Base-by-base conservation (phyloP, 2,888 invertebrate species). In the Prostheceraeus crozeri region DNA sequence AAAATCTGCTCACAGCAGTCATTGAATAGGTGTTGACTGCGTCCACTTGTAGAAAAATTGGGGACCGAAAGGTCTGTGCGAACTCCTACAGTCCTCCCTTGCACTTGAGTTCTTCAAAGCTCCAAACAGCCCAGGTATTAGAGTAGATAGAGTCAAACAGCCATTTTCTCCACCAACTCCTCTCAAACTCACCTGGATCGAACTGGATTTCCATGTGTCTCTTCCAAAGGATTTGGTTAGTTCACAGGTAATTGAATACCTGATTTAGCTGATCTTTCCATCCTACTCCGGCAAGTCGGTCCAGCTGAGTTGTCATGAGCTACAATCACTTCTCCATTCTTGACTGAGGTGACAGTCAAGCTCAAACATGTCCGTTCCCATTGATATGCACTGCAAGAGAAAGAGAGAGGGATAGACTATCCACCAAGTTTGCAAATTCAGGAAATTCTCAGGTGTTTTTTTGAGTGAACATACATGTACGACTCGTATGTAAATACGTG, bases 301-400 rank as follows among this genome's bases (percentile, higher is more conserved):
- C 65, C 14, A 84, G 75, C n/a, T 69, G 80, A 78, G 45, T 79
- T 77, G 70, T 84, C 84, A 72, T 84, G 84, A n/a, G 81, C 80
- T 8, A 84, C 82, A 16, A 84, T 82, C 10, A 83, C 83, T 68
- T 82, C 73, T 3, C 78, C 80, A 72, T 84, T n/a, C 83, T 67
- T 73, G 80, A 1, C 83, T 83, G 61, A 84, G 69, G 52, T 83
- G 83, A 67, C 82, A 81, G 69, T 84, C 84, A 36, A 84, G 69
- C 69, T 84, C 84, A 62, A 84, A 70, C 83, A 84, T 83, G 65
- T 84, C 80, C 11, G 83, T 83, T 8, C 82, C 82, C 35, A 79
- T 66, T 14, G 73, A 73, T 1, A 80, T 2, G 83, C 83, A 75
- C 83, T 83, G 69, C 28, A 72, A 68, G 28, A n/a, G n/a, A n/a